These are phyloP conservation scores for Bruchidius siliquastri DNA, from an alignment of 2,888 invertebrate genomes.

Conservation along the genomic window DNA sequence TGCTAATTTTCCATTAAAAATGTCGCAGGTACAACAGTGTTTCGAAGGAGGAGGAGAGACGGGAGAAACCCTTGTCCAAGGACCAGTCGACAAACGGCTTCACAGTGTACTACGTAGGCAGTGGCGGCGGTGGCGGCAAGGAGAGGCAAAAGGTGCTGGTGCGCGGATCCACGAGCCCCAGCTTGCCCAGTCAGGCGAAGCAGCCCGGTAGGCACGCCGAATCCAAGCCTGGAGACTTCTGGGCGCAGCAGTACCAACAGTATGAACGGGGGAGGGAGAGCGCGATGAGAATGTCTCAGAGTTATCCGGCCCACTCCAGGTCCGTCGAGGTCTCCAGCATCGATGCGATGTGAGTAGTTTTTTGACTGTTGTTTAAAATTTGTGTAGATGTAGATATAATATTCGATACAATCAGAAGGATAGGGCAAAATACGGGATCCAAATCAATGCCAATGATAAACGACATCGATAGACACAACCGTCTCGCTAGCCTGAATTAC, in stretches of 20 bases:
- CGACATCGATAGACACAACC: too few species aligned
- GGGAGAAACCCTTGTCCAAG: slow-evolving; percentile 33
- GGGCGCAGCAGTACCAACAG: slow-evolving; percentile 55
- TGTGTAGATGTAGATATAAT: too few species aligned
- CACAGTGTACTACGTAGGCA: slow-evolving; percentile 42
- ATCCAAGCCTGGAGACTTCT: slow-evolving; percentile 56
- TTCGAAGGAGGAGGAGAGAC: slow-evolving; percentile 26
- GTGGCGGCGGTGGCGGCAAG: slow-evolving; percentile 32
- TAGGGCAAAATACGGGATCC: too few species aligned
- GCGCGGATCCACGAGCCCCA: slow-evolving; percentile 50
- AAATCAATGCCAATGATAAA: too few species aligned
- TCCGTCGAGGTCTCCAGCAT: slow-evolving; percentile 36
- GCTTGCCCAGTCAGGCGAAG: slow-evolving; percentile 27
- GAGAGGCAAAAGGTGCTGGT: slow-evolving; percentile 46
- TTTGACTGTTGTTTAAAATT: too few species aligned
- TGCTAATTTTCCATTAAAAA: too few species aligned
- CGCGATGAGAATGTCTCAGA: slow-evolving; percentile 51
- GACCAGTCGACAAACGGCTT: slow-evolving; percentile 30
- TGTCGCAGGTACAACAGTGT: slow-evolving; percentile 32
- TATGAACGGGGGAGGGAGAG: slow-evolving; percentile 12
- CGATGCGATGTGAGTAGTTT: background rate
- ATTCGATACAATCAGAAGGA: too few species aligned
- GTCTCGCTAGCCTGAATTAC: too few species aligned
- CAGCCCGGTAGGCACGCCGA: background rate
- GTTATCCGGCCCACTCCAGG: slow-evolving; percentile 52